Evolutionary conservation across 2,113 vertebrate species (phyloP).

Genomic region (Lasiurus cinereus): DNA sequence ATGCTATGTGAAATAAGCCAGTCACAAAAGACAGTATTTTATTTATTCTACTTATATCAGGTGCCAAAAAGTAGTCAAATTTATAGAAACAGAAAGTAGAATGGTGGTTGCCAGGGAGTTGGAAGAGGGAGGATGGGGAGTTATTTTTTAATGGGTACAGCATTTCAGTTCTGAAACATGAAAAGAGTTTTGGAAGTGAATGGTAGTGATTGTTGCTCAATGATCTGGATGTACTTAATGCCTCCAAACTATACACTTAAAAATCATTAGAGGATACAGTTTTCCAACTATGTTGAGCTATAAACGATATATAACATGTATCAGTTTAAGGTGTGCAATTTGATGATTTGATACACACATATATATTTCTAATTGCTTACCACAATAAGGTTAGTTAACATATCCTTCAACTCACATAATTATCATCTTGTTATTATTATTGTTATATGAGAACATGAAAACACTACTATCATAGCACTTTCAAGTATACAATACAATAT

Average conservation of each 20-base stretch:
- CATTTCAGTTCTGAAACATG: background rate
- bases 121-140: background rate
- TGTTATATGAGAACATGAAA: background rate
- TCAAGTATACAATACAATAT: background rate
- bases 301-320: background rate
- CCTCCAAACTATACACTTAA: background rate
- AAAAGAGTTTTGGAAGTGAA: background rate
- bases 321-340: background rate
- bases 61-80: background rate
- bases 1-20: constrained; percentile 32
- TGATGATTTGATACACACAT: background rate
- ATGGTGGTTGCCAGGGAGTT: background rate
- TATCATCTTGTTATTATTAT: background rate
- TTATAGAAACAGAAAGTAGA: background rate
- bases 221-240: background rate
- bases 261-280: background rate
- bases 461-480: background rate
- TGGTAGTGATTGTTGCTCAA: background rate
- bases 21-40: background rate
- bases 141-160: background rate
- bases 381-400: constrained; percentile 7
- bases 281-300: background rate
- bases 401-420: background rate
- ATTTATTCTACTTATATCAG: background rate
- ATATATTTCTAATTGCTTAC: background rate